A percentile compares a stretch with the other conserved stretches of the same genome.
Evolutionary conservation across 2,113 vertebrate species (phyloP).

Genomic region (Poeciliopsis turrubarensis): DNA sequence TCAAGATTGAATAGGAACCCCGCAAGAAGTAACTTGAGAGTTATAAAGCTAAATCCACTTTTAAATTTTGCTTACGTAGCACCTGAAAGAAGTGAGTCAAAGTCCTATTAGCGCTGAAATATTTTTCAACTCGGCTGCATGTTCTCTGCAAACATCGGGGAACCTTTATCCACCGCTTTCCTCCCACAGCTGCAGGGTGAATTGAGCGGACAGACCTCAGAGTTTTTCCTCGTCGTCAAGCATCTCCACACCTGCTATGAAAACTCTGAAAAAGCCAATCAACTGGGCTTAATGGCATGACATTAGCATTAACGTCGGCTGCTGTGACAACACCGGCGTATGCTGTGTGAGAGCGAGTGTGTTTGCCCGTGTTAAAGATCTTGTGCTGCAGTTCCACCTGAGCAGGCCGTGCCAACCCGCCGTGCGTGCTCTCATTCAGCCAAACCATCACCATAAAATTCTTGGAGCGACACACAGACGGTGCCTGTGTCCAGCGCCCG

Average conservation of each 20-base stretch:
- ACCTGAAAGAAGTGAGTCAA: constrained; percentile 11
- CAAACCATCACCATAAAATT: constrained; percentile 75
- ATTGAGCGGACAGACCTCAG: constrained; percentile 4
- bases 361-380: constrained; percentile 10
- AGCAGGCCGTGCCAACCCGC: constrained; percentile 54
- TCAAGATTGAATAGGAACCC: not conserved
- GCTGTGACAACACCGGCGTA: constrained; percentile 34
- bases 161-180: constrained; percentile 41
- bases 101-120: constrained; percentile 21
- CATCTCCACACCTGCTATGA: constrained; percentile 50
- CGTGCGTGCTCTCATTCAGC: constrained; percentile 59
- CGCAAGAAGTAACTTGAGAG: not conserved
- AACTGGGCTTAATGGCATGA: constrained; percentile 28
- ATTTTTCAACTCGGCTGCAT: constrained; percentile 27
- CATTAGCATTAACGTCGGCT: constrained; percentile 55
- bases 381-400: constrained; percentile 61
- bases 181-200: constrained; percentile 16
- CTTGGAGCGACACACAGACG: constrained; percentile 69
- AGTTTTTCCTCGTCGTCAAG: constrained; percentile 17
- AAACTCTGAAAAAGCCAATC: constrained; percentile 36
- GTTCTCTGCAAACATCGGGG: constrained; percentile 19
- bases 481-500: constrained; percentile 65
- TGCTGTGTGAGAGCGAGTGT: not conserved
- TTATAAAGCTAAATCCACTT: not conserved
- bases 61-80: constrained; percentile 1